These are phyloP conservation scores for Drosophila lacicola DNA, from an alignment of 2,888 invertebrate genomes.

Conservation along the genomic window DNA sequence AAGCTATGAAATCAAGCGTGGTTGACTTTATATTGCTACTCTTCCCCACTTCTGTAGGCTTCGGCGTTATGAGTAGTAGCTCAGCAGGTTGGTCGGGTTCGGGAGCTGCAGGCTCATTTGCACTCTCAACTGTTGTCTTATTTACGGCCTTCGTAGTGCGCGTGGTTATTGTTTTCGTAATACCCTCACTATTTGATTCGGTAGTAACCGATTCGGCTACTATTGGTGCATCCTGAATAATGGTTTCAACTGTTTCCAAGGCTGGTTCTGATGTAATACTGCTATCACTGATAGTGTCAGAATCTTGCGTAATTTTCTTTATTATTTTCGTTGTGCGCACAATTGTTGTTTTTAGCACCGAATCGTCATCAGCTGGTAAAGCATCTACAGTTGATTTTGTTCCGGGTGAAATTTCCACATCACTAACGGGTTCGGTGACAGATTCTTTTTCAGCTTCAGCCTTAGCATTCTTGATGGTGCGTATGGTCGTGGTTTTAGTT, in stretches of 20 bases:
- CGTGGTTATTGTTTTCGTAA: slow-evolving; percentile 64
- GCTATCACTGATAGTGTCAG: slow-evolving; percentile 58
- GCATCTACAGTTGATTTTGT: slow-evolving; percentile 7
- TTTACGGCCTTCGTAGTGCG: slow-evolving; percentile 64
- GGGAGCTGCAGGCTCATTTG: not conserved
- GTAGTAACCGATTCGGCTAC: slow-evolving; percentile 69
- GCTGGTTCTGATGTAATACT: slow-evolving; percentile 48
- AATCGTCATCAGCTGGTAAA: slow-evolving; percentile 33
- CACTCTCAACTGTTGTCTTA: slow-evolving; percentile 38
- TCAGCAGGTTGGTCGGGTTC: slow-evolving; percentile 24
- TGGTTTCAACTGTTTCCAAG: slow-evolving; percentile 38
- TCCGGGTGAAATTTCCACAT: slow-evolving; percentile 11
- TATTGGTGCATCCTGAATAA: slow-evolving; percentile 54
- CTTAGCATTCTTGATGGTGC: slow-evolving; percentile 60
- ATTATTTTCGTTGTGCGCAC: slow-evolving; percentile 76
- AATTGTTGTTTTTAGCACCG: slow-evolving; percentile 66
- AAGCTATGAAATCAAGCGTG: slow-evolving; percentile 57
- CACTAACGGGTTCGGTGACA: slow-evolving; percentile 22
- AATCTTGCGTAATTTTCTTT: slow-evolving; percentile 75
- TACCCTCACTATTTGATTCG: slow-evolving; percentile 69
- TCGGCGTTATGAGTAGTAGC: slow-evolving; percentile 16
- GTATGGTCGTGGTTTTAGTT: slow-evolving; percentile 69
- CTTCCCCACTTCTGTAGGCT: not conserved
- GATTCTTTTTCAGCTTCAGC: slow-evolving; percentile 52
- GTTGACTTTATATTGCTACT: slow-evolving; percentile 33